Conservation (phyloP, 2,113 vertebrate genomes). For the Ia io region DNA sequence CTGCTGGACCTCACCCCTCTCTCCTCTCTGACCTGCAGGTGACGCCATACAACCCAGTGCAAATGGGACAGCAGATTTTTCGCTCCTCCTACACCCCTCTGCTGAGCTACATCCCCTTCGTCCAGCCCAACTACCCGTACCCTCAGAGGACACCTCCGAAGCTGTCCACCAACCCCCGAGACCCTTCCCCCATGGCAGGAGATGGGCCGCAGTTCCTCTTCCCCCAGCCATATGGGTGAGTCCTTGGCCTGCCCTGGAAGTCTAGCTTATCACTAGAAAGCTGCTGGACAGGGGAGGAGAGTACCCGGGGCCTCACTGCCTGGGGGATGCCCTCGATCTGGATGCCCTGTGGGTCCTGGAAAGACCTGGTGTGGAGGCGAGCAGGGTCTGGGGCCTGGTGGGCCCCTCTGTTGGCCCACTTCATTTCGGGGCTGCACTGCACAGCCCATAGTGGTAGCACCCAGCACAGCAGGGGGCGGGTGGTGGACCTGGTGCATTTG, state of each 20-base stretch:
- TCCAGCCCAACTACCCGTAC: conserved; percentile 69
- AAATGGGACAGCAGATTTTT: conserved; percentile 74
- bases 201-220: conserved; percentile 63
- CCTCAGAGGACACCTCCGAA: conserved; percentile 64
- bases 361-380: background rate
- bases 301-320: accelerated
- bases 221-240: conserved; percentile 72
- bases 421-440: background rate
- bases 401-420: background rate
- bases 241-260: background rate
- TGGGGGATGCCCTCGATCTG: background rate
- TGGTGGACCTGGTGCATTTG: accelerated
- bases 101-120: conserved; percentile 69
- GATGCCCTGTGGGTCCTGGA: background rate
- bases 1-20: background rate
- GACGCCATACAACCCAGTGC: conserved; percentile 70
- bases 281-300: background rate
- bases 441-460: accelerated
- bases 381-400: background rate
- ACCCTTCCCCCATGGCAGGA: conserved; percentile 63
- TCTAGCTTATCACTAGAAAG: background rate
- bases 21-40: conserved; percentile 60
- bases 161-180: conserved; percentile 23
- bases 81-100: conserved; percentile 62
- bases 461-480: background rate